Percentiles rank a stretch among this genome's conserved stretches.
phyloP scores from a whole-genome alignment of 2,888 invertebrate genomes.

The Cephalotes varians region DNA sequence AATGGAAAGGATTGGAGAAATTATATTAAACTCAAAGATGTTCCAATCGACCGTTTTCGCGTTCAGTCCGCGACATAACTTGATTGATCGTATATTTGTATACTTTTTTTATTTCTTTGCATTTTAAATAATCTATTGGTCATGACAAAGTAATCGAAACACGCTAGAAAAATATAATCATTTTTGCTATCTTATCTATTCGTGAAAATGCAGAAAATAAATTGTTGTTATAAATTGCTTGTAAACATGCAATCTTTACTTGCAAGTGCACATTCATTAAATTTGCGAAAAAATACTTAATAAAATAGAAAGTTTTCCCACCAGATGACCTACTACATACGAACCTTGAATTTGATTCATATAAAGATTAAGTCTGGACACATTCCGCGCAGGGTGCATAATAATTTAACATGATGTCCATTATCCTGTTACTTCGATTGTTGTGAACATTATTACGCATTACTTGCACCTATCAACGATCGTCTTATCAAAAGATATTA shows the following conservation, averaged over 20 bases:
- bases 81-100: not conserved
- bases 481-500: constrained; percentile 67
- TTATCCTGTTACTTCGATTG: constrained; percentile 77
- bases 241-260: not conserved
- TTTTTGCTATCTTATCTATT: not conserved
- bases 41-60: not conserved
- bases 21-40: constrained; percentile 22
- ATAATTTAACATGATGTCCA: constrained; percentile 73
- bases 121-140: not conserved
- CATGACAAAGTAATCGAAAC: not conserved
- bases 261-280: not conserved
- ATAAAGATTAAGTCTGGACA: constrained; percentile 27
- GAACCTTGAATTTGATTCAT: constrained; percentile 9
- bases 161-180: not conserved
- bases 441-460: constrained; percentile 74
- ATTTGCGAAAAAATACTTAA: not conserved
- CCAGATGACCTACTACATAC: constrained; percentile 18
- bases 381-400: constrained; percentile 61
- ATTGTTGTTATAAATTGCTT: not conserved
- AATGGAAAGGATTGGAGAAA: constrained; percentile 1
- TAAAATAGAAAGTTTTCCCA: not conserved
- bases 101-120: not conserved
- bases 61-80: not conserved
- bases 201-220: not conserved
- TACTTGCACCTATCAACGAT: constrained; percentile 74